Evolutionary conservation across 2,797 vertebrate species (phyloP), one percentile per base, ranked within the genome.

Genomic region (Fundulus diaphanus): DNA sequence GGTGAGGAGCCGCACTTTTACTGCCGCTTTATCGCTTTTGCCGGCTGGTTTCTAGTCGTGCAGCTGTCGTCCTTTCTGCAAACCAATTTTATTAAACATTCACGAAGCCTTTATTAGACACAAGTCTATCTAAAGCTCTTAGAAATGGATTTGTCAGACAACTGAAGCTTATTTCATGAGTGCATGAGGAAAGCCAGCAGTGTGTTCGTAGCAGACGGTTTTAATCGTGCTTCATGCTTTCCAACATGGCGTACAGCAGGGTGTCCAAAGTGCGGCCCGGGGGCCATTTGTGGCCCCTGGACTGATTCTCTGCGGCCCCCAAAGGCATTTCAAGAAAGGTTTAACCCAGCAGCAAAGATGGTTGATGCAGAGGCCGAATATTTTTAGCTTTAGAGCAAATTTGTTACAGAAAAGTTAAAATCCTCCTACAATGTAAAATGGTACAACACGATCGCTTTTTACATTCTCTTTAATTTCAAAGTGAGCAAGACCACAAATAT

Each of bases 21-120:
- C 79, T 84, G 76, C n/a, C 5, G 12, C 49, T 82, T 85, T 82
- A 88, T 82, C 83, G 66, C 70, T 83, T 84, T 81, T 11, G 5
- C 40, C 15, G 46, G 20, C 24, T 66, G 63, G 69, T 29, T 71
- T 29, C 68, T 24, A 44, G 44, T 79, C n/a, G 8, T 51, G n/a
- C 31, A 68, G 40, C 1, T 40, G 44, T 42, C 57, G 29, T 2
- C 29, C 37, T 46, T 35, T 70, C 68, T 63, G 68, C 65, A 70
- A 70, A 16, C 49, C 22, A 18, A 16, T 37, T 37, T 82, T 40
- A 79, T 82, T 37, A 77, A 78, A 74, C 37, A 18, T 74, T 79
- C 5, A 57, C 75, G 51, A 48, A 48, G 42, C 24, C 44, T 68
- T 81, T 54, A 75, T 61, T 8, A 73, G 12, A 31, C 16, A 46